A percentile compares a stretch with the other conserved stretches of the same genome.
Conservation (phyloP, 2,113 vertebrate genomes). For the Salvelinus alpinus region DNA sequence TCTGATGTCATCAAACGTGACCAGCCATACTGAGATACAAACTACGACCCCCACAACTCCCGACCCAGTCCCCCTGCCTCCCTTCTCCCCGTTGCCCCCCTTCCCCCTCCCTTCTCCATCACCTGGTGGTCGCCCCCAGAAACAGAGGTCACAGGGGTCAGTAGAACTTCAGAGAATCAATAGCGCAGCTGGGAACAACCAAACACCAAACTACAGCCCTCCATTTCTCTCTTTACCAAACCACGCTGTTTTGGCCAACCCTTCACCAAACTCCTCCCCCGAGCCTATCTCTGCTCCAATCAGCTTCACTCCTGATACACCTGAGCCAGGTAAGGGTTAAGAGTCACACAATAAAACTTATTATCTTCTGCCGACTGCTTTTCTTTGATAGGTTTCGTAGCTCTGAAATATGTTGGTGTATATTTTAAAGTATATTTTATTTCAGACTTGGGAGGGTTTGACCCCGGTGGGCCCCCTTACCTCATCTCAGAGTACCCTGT, state of each 20-base stretch:
- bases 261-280: background rate
- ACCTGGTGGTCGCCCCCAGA: background rate
- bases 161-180: background rate
- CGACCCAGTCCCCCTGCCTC: background rate
- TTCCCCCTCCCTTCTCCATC: slow-evolving; percentile 1
- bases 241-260: background rate
- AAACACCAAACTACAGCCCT: background rate
- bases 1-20: slow-evolving; percentile 9
- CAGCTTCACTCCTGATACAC: background rate
- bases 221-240: background rate
- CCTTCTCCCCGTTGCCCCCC: background rate
- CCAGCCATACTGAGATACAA: background rate
- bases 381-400: background rate
- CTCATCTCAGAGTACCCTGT: slow-evolving; percentile 25
- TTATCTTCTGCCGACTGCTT: background rate
- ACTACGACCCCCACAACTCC: background rate
- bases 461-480: slow-evolving; percentile 22
- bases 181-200: background rate
- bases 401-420: no score
- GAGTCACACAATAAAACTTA: background rate
- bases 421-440: no score
- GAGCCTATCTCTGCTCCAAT: background rate
- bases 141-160: slow-evolving; percentile 1
- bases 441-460: slow-evolving; percentile 2
- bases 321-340: slow-evolving; percentile 19